Percentiles rank a stretch among this genome's conserved stretches.
These are phyloP conservation scores for Euphonia xanthogaster DNA, from an alignment of 2,797 vertebrate species.

Conservation along the genomic window DNA sequence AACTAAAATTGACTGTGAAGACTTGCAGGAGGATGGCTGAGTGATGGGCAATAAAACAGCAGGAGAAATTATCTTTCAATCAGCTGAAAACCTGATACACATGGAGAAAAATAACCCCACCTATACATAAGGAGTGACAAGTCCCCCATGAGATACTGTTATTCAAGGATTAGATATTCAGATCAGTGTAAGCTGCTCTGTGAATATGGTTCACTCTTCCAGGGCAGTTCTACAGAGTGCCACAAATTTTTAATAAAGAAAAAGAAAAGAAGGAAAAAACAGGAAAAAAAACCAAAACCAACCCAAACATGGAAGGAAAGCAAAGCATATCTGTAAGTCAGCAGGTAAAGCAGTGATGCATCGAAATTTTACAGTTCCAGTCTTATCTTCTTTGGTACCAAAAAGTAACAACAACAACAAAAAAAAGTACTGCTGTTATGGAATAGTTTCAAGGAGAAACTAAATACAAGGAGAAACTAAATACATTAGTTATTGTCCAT, in stretches of 20 bases:
- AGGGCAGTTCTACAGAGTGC: not conserved
- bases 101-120: not conserved
- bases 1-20: not conserved
- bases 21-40: not conserved
- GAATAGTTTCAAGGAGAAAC: not conserved
- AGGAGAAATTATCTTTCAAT: not conserved
- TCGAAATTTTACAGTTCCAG: not conserved
- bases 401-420: not conserved
- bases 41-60: not conserved
- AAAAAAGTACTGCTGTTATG: not conserved
- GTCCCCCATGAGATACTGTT: not conserved
- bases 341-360: not conserved
- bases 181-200: not conserved
- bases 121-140: not conserved
- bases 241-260: not conserved
- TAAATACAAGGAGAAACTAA: not conserved
- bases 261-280: not conserved
- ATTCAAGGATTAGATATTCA: not conserved
- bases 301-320: not conserved
- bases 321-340: not conserved
- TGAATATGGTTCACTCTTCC: not conserved
- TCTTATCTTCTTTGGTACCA: not conserved
- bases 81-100: not conserved
- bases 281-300: not conserved
- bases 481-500: not conserved